Percentiles rank a stretch among this genome's conserved stretches.
These are phyloP conservation scores for Mohoua ochrocephala DNA, from an alignment of 2,113 vertebrate species.

Conservation along the genomic window DNA sequence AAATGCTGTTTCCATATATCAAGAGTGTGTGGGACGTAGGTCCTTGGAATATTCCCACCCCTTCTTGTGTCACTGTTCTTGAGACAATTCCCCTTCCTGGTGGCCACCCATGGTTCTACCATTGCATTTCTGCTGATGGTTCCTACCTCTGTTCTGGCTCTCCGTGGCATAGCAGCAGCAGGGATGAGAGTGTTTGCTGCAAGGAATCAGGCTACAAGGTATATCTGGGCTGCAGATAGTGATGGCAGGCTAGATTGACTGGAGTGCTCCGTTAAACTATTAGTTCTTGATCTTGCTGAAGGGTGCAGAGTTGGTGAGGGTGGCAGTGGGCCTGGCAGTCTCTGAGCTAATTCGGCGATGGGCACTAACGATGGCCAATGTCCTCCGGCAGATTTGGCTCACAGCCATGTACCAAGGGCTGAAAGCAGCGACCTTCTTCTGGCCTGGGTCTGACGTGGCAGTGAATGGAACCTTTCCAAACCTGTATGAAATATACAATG, in stretches of 20 bases:
- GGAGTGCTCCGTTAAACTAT: rapidly evolving
- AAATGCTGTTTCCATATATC: not conserved
- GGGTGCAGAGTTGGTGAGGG: not conserved
- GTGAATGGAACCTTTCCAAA: slow-evolving; percentile 85
- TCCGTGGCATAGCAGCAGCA: not conserved
- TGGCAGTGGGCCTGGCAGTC: not conserved
- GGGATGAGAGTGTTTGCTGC: rapidly evolving
- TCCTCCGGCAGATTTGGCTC: slow-evolving; percentile 84
- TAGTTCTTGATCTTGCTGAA: not conserved
- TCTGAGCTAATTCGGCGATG: rapidly evolving
- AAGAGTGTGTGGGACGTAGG: not conserved
- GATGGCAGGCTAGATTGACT: rapidly evolving
- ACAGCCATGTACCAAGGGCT: slow-evolving; percentile 85
- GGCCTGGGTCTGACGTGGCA: slow-evolving; percentile 92
- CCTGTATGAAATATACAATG: slow-evolving; percentile 76
- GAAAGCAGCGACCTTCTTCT: slow-evolving; percentile 86
- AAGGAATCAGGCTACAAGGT: not conserved
- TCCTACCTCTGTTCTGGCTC: not conserved
- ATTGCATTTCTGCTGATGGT: not conserved
- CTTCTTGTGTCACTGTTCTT: not conserved
- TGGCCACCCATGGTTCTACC: not conserved
- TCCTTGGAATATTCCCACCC: not conserved
- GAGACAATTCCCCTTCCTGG: not conserved
- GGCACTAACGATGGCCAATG: rapidly evolving
- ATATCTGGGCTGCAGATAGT: rapidly evolving